phyloP scores from a whole-genome alignment of 2,797 vertebrate species.

The Pantherophis alleghaniensis region DNA sequence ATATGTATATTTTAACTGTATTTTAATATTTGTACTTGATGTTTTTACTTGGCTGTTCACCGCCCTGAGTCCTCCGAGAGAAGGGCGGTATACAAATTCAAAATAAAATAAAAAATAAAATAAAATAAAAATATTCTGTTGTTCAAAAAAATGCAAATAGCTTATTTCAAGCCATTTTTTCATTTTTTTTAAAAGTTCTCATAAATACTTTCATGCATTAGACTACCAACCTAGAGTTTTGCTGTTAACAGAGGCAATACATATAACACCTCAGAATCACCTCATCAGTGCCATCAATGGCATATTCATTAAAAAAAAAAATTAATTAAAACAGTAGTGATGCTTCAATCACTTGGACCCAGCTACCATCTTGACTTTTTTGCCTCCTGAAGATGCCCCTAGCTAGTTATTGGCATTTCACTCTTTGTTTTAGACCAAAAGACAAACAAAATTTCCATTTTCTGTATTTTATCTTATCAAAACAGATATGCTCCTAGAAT shows the following conservation, averaged over 20 bases:
- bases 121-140: background rate
- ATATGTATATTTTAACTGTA: too few relatives aligned
- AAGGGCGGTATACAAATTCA: too few relatives aligned
- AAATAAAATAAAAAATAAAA: too few relatives aligned
- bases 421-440: constrained; percentile 71
- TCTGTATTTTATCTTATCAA: constrained; percentile 70
- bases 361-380: too few relatives aligned
- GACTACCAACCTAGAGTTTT: constrained; percentile 49
- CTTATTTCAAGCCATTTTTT: constrained; percentile 35
- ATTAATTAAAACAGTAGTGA: too few relatives aligned
- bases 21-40: too few relatives aligned
- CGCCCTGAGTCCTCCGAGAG: too few relatives aligned
- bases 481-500: constrained; percentile 64
- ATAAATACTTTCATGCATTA: constrained; percentile 53
- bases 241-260: background rate
- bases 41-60: too few relatives aligned
- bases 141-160: constrained; percentile 9
- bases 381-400: background rate
- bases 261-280: background rate
- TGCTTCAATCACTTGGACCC: too few relatives aligned
- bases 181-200: constrained; percentile 47
- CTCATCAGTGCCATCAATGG: too few relatives aligned
- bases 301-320: too few relatives aligned
- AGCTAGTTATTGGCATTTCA: constrained; percentile 66
- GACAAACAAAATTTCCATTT: constrained; percentile 65